These are phyloP conservation scores for Sinotaia quadrata DNA, from an alignment of 2,888 invertebrate species.

Conservation along the genomic window DNA sequence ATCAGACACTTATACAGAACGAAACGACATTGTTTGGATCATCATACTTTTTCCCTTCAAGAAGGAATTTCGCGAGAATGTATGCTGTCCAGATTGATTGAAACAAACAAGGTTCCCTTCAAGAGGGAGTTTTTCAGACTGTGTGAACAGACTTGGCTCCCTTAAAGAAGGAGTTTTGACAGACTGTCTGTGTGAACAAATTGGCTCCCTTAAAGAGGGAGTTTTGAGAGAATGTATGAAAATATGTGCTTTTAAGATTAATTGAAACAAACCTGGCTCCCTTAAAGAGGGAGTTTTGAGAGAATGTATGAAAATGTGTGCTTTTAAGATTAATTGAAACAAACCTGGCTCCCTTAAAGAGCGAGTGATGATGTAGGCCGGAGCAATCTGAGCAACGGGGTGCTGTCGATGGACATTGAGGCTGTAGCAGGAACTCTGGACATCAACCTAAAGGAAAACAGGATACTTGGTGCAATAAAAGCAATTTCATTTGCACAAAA, in stretches of 20 bases:
- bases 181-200: too few species aligned
- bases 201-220: background rate
- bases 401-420: background rate
- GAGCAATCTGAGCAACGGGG: conserved; percentile 3
- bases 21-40: too few species aligned
- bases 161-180: too few species aligned
- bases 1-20: too few species aligned
- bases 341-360: conserved; percentile 4
- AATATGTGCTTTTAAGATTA: background rate
- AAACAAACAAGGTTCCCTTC: too few species aligned
- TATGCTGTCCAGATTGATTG: too few species aligned
- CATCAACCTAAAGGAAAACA: background rate
- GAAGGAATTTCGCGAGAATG: too few species aligned
- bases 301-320: background rate
- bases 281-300: background rate
- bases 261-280: background rate
- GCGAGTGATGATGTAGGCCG: conserved; percentile 13
- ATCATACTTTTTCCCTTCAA: too few species aligned
- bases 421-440: conserved; percentile 3
- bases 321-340: background rate
- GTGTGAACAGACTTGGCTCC: too few species aligned
- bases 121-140: too few species aligned
- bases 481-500: too few species aligned
- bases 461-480: background rate
- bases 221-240: too few species aligned